These are phyloP conservation scores for Sylvicola cinctus DNA, from an alignment of 2,888 invertebrate species.

Conservation along the genomic window DNA sequence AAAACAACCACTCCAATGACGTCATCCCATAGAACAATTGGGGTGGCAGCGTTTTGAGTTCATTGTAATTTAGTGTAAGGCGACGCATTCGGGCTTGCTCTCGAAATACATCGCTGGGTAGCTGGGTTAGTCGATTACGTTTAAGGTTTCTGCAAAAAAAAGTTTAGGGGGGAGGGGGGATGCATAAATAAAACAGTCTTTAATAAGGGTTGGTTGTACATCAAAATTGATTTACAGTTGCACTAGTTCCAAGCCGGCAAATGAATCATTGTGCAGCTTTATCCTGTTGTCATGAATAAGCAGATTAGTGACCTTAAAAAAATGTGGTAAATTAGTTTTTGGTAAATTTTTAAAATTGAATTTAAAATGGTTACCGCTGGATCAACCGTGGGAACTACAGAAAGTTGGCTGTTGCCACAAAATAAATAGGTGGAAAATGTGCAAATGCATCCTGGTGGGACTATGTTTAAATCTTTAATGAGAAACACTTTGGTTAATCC, in stretches of 20 bases:
- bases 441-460: conserved; percentile 18
- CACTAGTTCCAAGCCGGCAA: neutral
- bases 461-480: no score
- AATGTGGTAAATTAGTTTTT: no score
- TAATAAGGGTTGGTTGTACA: neutral
- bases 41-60: neutral
- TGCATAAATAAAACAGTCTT: no score
- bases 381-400: conserved; percentile 6
- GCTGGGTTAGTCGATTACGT: conserved; percentile 20
- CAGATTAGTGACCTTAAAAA: no score
- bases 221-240: neutral
- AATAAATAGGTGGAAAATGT: conserved; percentile 6
- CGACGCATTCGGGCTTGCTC: conserved; percentile 1
- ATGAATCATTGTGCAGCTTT: neutral
- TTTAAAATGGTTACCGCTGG: conserved; percentile 1
- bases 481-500: no score
- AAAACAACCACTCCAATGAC: neutral
- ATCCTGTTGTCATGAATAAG: no score
- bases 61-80: neutral
- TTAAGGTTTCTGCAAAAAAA: conserved; percentile 15
- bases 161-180: neutral
- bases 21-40: neutral
- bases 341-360: neutral
- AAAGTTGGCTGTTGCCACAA: conserved; percentile 6
- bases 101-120: conserved; percentile 2